phyloP scores from a whole-genome alignment of 1,140 invertebrate species.

The Himalopsyche phryganea region DNA sequence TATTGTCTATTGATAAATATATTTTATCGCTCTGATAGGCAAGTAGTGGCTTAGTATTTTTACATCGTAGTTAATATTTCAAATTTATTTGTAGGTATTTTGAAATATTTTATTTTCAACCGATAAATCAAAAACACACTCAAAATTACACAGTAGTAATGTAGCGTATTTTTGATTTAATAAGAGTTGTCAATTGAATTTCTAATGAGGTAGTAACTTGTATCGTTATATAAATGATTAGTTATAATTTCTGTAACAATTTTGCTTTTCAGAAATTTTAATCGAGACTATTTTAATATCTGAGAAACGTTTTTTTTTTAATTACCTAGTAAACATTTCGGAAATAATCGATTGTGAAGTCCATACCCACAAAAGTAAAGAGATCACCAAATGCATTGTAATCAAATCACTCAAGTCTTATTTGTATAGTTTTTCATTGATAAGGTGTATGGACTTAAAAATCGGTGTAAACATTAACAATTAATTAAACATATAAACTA shows the following conservation, averaged over 20 bases:
- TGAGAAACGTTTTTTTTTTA: neutral
- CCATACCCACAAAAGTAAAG: neutral
- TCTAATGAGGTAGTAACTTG: constrained; percentile 7
- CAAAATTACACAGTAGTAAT: too few relatives aligned
- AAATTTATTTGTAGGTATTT: too few relatives aligned
- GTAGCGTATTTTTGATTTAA: too few relatives aligned
- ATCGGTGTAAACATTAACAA: constrained; percentile 9
- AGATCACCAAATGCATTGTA: neutral
- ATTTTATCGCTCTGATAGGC: constrained; percentile 1
- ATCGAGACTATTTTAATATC: neutral
- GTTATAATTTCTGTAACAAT: too few relatives aligned
- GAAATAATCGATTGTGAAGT: neutral
- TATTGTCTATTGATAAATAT: constrained; percentile 4
- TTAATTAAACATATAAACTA: constrained; percentile 7
- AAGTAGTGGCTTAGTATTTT: neutral
- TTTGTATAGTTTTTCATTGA: neutral
- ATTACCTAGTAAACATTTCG: neutral
- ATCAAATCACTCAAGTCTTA: neutral
- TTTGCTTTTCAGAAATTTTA: too few relatives aligned
- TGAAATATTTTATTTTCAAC: too few relatives aligned
- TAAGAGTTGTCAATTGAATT: neutral
- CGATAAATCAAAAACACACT: too few relatives aligned
- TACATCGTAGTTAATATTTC: too few relatives aligned
- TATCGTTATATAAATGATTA: neutral
- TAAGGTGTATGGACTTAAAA: neutral